Evolutionary conservation across 2,113 vertebrate genomes (phyloP).

Genomic region (Saguinus imperator): DNA sequence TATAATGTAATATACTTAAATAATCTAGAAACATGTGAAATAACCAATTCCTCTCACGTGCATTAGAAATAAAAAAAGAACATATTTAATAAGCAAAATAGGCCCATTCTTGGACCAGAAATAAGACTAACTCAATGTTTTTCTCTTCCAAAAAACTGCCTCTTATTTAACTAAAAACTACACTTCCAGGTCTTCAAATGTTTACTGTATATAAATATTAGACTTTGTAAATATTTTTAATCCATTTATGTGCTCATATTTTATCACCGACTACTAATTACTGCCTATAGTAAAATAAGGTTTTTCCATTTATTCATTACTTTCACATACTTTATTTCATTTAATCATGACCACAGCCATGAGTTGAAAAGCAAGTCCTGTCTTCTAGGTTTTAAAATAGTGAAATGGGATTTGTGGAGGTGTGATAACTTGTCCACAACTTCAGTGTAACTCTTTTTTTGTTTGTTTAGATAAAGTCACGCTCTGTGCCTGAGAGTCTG

Average conservation of each 20-base stretch:
- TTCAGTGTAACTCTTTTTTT: background rate
- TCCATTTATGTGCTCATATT: background rate
- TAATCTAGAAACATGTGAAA: slow-evolving; percentile 7
- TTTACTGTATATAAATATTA: background rate
- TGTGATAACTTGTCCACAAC: background rate
- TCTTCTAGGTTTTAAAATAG: background rate
- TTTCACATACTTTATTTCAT: background rate
- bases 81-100: slow-evolving; percentile 23
- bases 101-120: background rate
- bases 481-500: too few relatives aligned
- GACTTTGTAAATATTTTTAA: background rate
- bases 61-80: background rate
- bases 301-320: background rate
- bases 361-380: background rate
- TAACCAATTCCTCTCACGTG: background rate
- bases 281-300: background rate
- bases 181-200: background rate
- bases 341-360: background rate
- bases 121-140: background rate
- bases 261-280: background rate
- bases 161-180: slow-evolving; percentile 36
- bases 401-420: background rate
- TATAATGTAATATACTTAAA: background rate
- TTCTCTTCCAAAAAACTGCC: background rate
- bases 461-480: too few relatives aligned